Evolutionary conservation across 2,888 invertebrate species (phyloP).

Genomic region (Cataglyphis rosenhaueri): DNA sequence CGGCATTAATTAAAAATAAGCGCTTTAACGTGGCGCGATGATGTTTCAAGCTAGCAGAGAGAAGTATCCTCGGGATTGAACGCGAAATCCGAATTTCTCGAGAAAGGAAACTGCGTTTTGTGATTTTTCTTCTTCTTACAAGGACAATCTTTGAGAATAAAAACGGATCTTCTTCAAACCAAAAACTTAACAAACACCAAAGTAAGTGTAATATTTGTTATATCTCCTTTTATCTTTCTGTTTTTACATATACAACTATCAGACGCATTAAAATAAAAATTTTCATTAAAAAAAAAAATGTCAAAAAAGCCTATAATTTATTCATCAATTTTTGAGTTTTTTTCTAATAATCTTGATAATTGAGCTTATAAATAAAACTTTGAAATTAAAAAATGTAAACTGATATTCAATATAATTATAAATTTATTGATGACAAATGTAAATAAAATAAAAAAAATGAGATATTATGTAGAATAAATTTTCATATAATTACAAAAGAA

Average conservation of each 20-base stretch:
- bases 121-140: neutral
- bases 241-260: neutral
- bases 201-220: slow-evolving; percentile 33
- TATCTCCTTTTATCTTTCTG: neutral
- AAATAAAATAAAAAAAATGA: neutral
- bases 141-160: neutral
- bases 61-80: slow-evolving; percentile 1
- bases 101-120: neutral
- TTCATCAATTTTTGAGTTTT: neutral
- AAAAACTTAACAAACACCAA: slow-evolving; percentile 5
- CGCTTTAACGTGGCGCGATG: neutral
- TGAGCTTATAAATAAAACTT: neutral
- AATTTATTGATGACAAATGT: neutral
- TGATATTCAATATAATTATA: neutral
- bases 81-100: neutral
- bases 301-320: neutral
- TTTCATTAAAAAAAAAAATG: neutral
- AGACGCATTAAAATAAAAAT: neutral
- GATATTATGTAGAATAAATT: neutral
- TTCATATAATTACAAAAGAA: neutral
- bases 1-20: too few relatives aligned
- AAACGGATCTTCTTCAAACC: slow-evolving; percentile 18
- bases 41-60: slow-evolving; percentile 24
- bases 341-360: neutral
- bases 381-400: neutral